phyloP scores from a whole-genome alignment of 1,140 invertebrate genomes.

The Drosophila ambigua region DNA sequence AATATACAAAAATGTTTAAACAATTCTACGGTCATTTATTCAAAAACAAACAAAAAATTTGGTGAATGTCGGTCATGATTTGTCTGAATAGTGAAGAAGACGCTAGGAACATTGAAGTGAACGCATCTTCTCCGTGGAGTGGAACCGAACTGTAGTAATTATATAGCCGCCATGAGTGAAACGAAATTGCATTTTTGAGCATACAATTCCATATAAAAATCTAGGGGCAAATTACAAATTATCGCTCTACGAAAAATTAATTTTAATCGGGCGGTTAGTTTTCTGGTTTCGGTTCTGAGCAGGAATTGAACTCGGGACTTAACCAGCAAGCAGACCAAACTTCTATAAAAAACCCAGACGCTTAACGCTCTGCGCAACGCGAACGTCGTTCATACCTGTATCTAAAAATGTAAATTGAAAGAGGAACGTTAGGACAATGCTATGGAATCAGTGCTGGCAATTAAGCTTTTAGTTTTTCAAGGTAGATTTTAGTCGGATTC shows the following conservation, averaged over 20 bases:
- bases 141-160: slow-evolving; percentile 31
- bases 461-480: no score
- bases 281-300: background rate
- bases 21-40: background rate
- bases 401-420: background rate
- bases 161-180: slow-evolving; percentile 56
- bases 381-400: background rate
- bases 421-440: no score
- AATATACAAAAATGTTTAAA: slow-evolving; percentile 25
- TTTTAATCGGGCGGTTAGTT: no score
- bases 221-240: slow-evolving; percentile 14
- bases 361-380: slow-evolving; percentile 26
- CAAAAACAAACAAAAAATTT: slow-evolving; percentile 5
- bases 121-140: slow-evolving; percentile 55
- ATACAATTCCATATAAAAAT: slow-evolving; percentile 45
- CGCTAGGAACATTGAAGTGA: slow-evolving; percentile 35
- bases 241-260: no score
- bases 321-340: no score
- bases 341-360: background rate
- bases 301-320: slow-evolving; percentile 21
- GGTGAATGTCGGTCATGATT: slow-evolving; percentile 27
- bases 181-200: slow-evolving; percentile 58
- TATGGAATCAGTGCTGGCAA: no score
- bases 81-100: slow-evolving; percentile 23
- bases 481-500: no score